A percentile compares a stretch with the other conserved stretches of the same genome.
phyloP scores from a whole-genome alignment of 2,888 invertebrate species.

The Rotaria sp. region DNA sequence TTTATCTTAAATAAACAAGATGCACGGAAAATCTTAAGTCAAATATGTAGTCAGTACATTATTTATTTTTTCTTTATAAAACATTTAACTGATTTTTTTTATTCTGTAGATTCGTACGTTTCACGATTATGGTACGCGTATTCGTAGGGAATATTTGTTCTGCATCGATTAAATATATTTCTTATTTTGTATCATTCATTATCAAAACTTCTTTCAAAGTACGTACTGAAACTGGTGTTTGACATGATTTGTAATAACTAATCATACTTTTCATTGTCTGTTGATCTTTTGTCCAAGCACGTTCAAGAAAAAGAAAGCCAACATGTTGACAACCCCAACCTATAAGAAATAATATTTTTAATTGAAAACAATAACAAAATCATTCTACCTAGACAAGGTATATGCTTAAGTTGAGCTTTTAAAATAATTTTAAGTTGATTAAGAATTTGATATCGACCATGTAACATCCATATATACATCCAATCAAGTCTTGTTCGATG shows the following conservation, averaged over 20 bases:
- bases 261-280: slow-evolving; percentile 21
- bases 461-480: slow-evolving; percentile 81
- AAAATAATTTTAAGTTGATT: slow-evolving; percentile 68
- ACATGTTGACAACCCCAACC: slow-evolving; percentile 75
- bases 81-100: too few species aligned
- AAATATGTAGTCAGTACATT: not conserved
- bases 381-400: slow-evolving; percentile 65
- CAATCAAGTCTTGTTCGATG: slow-evolving; percentile 78
- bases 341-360: slow-evolving; percentile 41
- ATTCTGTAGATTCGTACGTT: not conserved
- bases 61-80: too few species aligned
- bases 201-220: not conserved
- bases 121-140: too few species aligned
- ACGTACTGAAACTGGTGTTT: not conserved
- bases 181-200: too few species aligned
- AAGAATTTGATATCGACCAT: slow-evolving; percentile 58
- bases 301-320: slow-evolving; percentile 73
- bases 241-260: not conserved
- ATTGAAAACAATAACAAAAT: not conserved
- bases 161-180: too few species aligned
- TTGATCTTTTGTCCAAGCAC: slow-evolving; percentile 73
- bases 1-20: too few species aligned
- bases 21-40: not conserved
- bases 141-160: too few species aligned
- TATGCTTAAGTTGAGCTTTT: slow-evolving; percentile 70